These are phyloP conservation scores for Odocoileus hemionus DNA, from an alignment of 2,113 vertebrate genomes.

Conservation along the genomic window DNA sequence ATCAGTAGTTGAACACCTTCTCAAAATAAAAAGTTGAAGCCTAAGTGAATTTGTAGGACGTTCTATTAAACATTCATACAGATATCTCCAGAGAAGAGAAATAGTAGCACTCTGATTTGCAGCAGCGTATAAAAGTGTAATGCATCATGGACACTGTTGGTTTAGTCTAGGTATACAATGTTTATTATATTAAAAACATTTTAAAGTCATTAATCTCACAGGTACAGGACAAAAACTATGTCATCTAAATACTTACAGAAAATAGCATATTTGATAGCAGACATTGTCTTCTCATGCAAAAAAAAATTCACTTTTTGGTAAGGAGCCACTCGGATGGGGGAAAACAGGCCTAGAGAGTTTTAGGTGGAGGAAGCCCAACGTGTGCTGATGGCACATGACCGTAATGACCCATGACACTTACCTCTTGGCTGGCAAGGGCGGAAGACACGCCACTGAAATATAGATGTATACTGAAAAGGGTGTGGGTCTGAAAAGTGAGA, in stretches of 20 bases:
- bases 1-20: neutral
- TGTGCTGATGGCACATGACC: neutral
- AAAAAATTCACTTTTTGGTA: neutral
- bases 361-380: neutral
- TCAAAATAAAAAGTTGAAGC: neutral
- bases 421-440: too few species aligned
- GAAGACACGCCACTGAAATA: neutral
- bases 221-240: neutral
- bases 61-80: neutral
- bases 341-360: neutral
- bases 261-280: neutral
- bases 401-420: neutral
- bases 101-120: neutral
- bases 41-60: neutral
- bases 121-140: neutral
- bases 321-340: neutral
- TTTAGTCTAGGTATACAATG: neutral
- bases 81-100: neutral
- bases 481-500: neutral
- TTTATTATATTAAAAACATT: neutral
- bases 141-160: neutral
- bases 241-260: neutral
- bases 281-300: neutral
- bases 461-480: neutral
- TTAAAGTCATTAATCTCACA: neutral